Conservation (phyloP, 92 coral and sea anemone species). For the Palythoa heliodiscus region DNA sequence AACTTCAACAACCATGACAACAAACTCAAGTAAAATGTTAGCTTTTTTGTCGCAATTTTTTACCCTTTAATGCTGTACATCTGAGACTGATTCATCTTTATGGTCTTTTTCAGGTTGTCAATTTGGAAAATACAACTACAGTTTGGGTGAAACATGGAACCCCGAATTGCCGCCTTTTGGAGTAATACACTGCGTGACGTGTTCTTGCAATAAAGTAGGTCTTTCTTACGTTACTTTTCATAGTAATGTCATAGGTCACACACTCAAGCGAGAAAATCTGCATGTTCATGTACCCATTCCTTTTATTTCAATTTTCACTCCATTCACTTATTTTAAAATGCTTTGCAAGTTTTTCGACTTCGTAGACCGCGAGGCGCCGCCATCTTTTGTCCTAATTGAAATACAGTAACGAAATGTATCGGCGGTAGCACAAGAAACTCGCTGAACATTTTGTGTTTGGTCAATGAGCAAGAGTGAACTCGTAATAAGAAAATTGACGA, state of each 20-base stretch:
- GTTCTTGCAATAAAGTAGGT: constrained; percentile 74
- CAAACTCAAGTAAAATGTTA: background rate
- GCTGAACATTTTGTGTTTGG: background rate
- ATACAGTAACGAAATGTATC: background rate
- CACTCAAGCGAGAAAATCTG: background rate
- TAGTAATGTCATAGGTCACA: background rate
- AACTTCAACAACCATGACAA: constrained; percentile 14
- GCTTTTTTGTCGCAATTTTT: background rate
- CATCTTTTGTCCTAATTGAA: constrained; percentile 10
- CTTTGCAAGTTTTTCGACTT: background rate
- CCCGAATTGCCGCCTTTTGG: constrained; percentile 80
- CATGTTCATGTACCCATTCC: background rate
- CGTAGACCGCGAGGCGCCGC: constrained; percentile 36
- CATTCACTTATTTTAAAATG: background rate
- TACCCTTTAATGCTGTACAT: background rate
- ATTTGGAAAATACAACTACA: constrained; percentile 63
- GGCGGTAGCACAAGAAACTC: background rate
- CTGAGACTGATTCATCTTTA: too few relatives aligned
- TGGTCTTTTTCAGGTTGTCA: constrained; percentile 61
- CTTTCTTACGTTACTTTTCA: background rate
- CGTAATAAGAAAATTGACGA: background rate
- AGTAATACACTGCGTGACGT: constrained; percentile 65
- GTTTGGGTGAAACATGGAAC: constrained; percentile 72
- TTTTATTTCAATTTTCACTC: background rate
- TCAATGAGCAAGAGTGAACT: background rate